Conservation (phyloP, 2,113 vertebrate genomes). For the Caloenas nicobarica region DNA sequence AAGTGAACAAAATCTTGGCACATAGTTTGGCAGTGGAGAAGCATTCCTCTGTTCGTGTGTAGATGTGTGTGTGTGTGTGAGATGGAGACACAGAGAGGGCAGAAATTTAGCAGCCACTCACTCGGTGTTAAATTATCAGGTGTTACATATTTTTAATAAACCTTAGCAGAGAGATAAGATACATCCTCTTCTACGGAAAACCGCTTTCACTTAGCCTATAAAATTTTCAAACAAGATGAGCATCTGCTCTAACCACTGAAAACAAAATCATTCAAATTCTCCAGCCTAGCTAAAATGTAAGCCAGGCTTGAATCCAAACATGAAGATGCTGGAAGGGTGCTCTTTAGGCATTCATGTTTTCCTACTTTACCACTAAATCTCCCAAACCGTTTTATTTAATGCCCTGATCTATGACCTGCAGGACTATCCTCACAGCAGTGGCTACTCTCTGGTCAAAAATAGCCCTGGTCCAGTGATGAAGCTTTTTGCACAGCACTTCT, state of each 20-base stretch:
- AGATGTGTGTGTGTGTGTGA: background rate
- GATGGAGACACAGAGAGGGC: background rate
- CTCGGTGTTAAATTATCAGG: constrained; percentile 45
- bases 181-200: background rate
- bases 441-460: background rate
- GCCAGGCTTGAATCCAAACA: background rate
- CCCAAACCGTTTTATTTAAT: background rate
- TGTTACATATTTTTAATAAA: constrained; percentile 58
- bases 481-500: background rate
- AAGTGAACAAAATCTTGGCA: constrained; percentile 57
- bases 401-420: background rate
- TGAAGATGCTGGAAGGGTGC: background rate
- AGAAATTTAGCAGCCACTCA: constrained; percentile 26
- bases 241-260: background rate
- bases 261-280: background rate
- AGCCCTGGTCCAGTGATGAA: background rate
- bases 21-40: constrained; percentile 35
- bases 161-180: constrained; percentile 26
- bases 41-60: constrained; percentile 36
- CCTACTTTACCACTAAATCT: background rate
- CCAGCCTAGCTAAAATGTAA: background rate
- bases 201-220: background rate
- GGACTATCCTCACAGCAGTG: background rate
- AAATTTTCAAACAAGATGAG: background rate
- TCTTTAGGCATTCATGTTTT: background rate